A percentile compares a stretch with the other conserved stretches of the same genome.
Evolutionary conservation across 2,113 vertebrate genomes (phyloP).

Genomic region (Uropsilus gracilis): DNA sequence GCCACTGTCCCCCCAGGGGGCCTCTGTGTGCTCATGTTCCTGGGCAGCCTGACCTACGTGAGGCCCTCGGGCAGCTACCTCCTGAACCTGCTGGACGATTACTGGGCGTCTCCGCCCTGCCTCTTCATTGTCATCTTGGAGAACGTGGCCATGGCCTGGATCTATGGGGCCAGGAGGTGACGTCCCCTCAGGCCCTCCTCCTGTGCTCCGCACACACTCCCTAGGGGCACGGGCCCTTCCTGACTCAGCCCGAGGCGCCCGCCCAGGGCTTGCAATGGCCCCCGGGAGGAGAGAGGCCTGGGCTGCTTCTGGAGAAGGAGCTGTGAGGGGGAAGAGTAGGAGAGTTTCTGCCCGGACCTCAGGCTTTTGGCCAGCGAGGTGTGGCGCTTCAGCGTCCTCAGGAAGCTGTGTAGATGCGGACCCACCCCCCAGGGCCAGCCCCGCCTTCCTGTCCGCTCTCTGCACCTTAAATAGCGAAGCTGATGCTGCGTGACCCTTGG

Average conservation of each 20-base stretch:
- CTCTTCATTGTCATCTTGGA: conserved; percentile 90
- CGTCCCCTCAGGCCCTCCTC: neutral
- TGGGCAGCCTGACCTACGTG: conserved; percentile 89
- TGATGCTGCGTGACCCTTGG: no score
- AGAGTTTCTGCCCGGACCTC: neutral
- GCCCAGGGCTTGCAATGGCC: neutral
- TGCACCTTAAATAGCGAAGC: no score
- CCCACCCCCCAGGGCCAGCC: no score
- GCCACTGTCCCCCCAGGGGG: conserved; percentile 80
- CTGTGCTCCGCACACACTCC: neutral
- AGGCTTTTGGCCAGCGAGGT: neutral
- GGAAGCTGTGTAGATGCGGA: no score
- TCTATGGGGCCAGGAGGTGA: conserved; percentile 92
- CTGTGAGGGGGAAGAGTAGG: neutral
- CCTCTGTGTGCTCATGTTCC: conserved; percentile 85
- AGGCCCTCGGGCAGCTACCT: conserved; percentile 92
- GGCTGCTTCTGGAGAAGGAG: neutral
- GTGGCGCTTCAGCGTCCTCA: no score
- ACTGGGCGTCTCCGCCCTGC: conserved; percentile 90
- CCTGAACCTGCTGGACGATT: conserved; percentile 91
- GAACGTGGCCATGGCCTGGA: conserved; percentile 90
- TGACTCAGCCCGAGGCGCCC: neutral
- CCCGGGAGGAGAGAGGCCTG: neutral
- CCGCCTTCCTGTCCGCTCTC: no score
- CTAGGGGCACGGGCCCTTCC: neutral